phyloP scores from a whole-genome alignment of 2,888 invertebrate species.

The Falcaria lacertinaria region DNA sequence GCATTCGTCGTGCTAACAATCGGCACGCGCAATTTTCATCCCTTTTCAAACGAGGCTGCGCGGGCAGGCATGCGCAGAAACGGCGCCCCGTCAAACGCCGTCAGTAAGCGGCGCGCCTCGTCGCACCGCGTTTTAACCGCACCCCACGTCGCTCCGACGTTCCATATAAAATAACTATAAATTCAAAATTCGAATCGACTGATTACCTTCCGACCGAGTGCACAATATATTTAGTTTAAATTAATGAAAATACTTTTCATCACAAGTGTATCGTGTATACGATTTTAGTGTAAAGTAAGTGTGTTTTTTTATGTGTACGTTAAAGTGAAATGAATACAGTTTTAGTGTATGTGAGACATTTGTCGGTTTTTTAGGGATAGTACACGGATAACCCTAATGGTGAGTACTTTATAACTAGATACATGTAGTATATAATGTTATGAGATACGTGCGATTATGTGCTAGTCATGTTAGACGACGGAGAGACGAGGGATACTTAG shows the following conservation, averaged over 20 bases:
- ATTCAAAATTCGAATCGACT: slow-evolving; percentile 25
- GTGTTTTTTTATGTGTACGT: slow-evolving; percentile 38
- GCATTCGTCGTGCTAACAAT: slow-evolving; percentile 32
- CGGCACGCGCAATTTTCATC: slow-evolving; percentile 52
- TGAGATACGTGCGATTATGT: slow-evolving; percentile 5
- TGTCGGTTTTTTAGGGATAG: slow-evolving; percentile 36
- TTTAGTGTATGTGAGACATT: slow-evolving; percentile 45
- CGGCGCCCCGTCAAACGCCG: slow-evolving; percentile 47
- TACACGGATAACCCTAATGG: slow-evolving; percentile 49
- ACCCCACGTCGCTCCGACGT: slow-evolving; percentile 29
- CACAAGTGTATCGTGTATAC: slow-evolving; percentile 32
- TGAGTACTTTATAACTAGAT: slow-evolving; percentile 29
- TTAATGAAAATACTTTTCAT: slow-evolving; percentile 18
- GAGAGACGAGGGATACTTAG: too few relatives aligned
- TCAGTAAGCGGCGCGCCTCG: slow-evolving; percentile 60
- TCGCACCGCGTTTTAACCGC: slow-evolving; percentile 55
- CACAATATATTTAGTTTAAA: slow-evolving; percentile 3
- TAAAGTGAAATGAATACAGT: slow-evolving; percentile 36
- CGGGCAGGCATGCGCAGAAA: slow-evolving; percentile 68
- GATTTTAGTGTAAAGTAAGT: slow-evolving; percentile 28
- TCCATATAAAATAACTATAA: slow-evolving; percentile 21
- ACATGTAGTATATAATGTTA: slow-evolving; percentile 6
- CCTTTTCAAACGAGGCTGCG: slow-evolving; percentile 54
- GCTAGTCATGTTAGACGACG: too few relatives aligned
- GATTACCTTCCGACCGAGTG: slow-evolving; percentile 20